A percentile compares a stretch with the other conserved stretches of the same genome.
Conservation (phyloP, 2,113 vertebrate genomes). For the Saccopteryx bilineata region DNA sequence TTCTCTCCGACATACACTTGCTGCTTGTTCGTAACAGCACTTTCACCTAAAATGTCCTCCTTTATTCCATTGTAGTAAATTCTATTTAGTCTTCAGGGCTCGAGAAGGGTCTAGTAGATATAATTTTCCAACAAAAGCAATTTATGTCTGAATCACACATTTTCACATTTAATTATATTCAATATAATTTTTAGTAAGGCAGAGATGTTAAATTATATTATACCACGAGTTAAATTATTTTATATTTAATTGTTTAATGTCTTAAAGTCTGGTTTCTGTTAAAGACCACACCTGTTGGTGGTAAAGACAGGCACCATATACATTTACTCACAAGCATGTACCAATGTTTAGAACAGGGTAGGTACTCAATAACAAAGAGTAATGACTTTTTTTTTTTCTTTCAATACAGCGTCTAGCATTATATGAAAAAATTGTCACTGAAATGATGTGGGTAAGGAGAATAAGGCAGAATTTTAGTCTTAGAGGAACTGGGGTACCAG, state of each 20-base stretch:
- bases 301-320: neutral
- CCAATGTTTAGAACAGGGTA: neutral
- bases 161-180: conserved; percentile 24
- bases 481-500: neutral
- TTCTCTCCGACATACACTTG: neutral
- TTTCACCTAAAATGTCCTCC: neutral
- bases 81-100: neutral
- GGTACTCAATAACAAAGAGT: neutral
- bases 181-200: neutral
- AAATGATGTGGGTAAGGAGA: neutral
- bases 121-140: neutral
- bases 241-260: conserved; percentile 2
- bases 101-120: neutral
- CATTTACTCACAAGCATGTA: neutral
- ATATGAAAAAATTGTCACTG: neutral
- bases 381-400: neutral
- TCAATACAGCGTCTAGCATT: neutral
- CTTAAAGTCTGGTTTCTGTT: neutral
- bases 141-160: neutral
- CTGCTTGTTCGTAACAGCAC: neutral
- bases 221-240: neutral
- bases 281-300: neutral
- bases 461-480: neutral
- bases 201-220: neutral
- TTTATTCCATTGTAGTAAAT: neutral